phyloP scores from a whole-genome alignment of 2,888 invertebrate genomes.

The Meiosimyza decipiens region DNA sequence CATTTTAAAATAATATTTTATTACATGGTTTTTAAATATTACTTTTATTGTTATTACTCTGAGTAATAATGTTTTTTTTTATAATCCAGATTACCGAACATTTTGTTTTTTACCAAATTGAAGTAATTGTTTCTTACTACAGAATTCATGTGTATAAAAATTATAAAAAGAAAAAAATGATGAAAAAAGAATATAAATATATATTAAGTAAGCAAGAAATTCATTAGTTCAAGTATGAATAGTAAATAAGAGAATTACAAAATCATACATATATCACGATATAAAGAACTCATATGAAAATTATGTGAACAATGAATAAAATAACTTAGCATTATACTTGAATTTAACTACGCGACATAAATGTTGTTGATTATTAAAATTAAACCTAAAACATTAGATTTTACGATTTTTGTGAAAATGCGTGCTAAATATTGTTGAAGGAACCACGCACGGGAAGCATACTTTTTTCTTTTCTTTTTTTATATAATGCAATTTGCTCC shows the following conservation, averaged over 20 bases:
- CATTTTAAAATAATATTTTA: constrained; percentile 15
- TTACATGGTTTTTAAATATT: background rate
- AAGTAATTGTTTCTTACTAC: too few relatives aligned
- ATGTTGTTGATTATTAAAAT: constrained; percentile 12
- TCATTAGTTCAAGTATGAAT: constrained; percentile 18
- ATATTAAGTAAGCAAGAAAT: constrained; percentile 22
- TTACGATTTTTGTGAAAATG: background rate
- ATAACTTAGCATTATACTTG: constrained; percentile 3
- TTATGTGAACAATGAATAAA: constrained; percentile 7
- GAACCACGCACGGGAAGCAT: constrained; percentile 25
- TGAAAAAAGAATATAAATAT: background rate
- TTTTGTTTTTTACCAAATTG: too few relatives aligned
- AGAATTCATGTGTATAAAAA: too few relatives aligned
- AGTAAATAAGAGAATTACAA: constrained; percentile 21
- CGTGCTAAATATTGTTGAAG: constrained; percentile 34
- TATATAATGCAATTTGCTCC: too few relatives aligned
- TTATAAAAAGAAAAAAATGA: background rate
- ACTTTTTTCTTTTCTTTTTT: too few relatives aligned
- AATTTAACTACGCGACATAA: constrained; percentile 24
- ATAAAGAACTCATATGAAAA: background rate
- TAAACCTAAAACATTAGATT: background rate
- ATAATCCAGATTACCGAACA: too few relatives aligned
- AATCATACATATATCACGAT: constrained; percentile 12
- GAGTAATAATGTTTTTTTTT: constrained; percentile 6
- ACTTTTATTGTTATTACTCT: background rate